Base-by-base conservation (phyloP, 2,888 invertebrate species). In the Epirrita christyi region DNA sequence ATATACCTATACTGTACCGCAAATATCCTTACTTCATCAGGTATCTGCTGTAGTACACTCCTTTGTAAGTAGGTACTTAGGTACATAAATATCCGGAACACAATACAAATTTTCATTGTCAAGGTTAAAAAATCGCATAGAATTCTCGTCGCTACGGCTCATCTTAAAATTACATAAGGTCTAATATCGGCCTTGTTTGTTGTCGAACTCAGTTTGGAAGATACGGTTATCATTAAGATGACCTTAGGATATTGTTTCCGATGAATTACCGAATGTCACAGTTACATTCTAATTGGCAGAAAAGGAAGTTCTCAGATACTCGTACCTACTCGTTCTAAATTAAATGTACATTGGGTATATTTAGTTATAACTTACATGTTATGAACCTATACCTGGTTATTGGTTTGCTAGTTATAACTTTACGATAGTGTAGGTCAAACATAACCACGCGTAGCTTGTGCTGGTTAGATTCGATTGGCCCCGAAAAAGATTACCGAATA, bases 141-240 rank as follows among this genome's bases (percentile, higher is more conserved):
- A 7, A 32, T 32, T 32, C 64, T 66, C 53, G 62, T 60, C 55
- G 65, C 44, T 57, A 58, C 56, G 64, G 55, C 63, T 69, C 61
- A 67, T 69, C 70, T 70, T 66, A 70, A 76, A 76, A 72, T 83
- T 83, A 86, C 73, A 76, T 84, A 78, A 85, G 75, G 73, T 67
- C 53, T 46, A 32, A 56, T 55, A 60, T 65, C 71, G 75, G 75
- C 82, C 83, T 85, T 79, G 75, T 75, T 67, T 63, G 61, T 47
- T 52, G 38, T 54, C 59, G 65, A 68, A 67, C 67, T 70, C 67
- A 50, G 45, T 21, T 62, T 56, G 52, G 40, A 54, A 8, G 61
- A 59, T 72, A 67, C 71, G 76, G 74, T 75, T 72, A 63, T 63
- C 62, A 56, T 34, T 11, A 38, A 51, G 38, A 56, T 38, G 54